A percentile compares a stretch with the other conserved stretches of the same genome.
Evolutionary conservation across 2,113 vertebrate genomes (phyloP).

Genomic region (Nicator chloris): DNA sequence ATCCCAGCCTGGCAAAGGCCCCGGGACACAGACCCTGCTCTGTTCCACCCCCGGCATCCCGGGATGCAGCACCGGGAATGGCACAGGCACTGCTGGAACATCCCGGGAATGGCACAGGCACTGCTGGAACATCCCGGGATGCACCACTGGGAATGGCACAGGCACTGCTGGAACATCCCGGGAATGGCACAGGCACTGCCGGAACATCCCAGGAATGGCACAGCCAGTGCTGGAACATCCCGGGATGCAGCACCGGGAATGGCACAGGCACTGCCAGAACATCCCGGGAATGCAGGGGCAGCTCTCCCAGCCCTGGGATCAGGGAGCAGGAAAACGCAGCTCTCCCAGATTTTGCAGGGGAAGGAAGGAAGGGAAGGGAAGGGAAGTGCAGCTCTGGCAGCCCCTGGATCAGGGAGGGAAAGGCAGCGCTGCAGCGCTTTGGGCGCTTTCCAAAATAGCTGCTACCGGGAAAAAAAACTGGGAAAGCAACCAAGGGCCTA

Average conservation of each 20-base stretch:
- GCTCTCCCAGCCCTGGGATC: not conserved
- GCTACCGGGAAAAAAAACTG: not conserved
- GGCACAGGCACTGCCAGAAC: not conserved
- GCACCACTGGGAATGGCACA: not conserved
- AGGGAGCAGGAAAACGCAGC: not conserved
- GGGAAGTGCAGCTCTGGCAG: not conserved
- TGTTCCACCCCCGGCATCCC: not conserved
- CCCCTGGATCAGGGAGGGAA: not conserved
- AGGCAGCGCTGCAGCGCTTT: slow-evolving; percentile 34
- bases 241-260: not conserved
- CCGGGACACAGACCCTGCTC: slow-evolving; percentile 1
- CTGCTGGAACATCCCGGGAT: not conserved
- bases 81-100: not conserved
- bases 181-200: too few species aligned
- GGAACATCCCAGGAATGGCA: not conserved
- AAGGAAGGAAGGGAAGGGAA: not conserved
- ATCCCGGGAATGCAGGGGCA: not conserved
- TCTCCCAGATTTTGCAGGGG: not conserved
- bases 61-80: not conserved
- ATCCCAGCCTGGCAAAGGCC: not conserved
- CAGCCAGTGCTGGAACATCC: not conserved
- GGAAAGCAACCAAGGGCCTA: not conserved
- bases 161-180: not conserved
- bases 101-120: too few species aligned
- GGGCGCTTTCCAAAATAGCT: slow-evolving; percentile 44